phyloP scores from a whole-genome alignment of 1,140 invertebrate species.

The Zaprionus capensis region DNA sequence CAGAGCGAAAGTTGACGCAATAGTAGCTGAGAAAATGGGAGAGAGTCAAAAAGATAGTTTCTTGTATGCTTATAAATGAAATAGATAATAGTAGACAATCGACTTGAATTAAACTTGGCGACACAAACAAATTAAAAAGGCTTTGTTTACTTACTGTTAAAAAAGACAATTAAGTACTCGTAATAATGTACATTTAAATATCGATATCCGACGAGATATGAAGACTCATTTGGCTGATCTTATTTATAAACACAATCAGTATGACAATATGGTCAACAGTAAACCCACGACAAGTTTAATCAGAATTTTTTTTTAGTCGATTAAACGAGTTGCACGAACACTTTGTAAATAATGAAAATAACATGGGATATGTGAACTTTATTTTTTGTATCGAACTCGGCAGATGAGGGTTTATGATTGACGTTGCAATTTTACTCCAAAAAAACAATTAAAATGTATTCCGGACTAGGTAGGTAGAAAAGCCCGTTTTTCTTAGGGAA shows the following conservation, averaged over 20 bases:
- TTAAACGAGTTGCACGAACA: conserved; percentile 48
- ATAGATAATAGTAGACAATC: background rate
- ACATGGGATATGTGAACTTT: conserved; percentile 34
- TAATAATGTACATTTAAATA: no score
- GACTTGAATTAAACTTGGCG: background rate
- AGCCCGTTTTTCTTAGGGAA: conserved; percentile 32
- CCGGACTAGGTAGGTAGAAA: conserved; percentile 18
- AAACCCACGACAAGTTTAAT: conserved; percentile 45
- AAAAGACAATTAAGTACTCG: background rate
- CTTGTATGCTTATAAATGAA: conserved; percentile 6
- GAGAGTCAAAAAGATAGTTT: conserved; percentile 24
- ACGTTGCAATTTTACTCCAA: conserved; percentile 29
- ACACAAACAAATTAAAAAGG: background rate
- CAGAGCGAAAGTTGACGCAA: conserved; percentile 70
- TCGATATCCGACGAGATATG: background rate
- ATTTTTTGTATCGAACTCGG: conserved; percentile 5
- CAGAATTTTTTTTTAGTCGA: conserved; percentile 57
- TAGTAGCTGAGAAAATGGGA: conserved; percentile 36
- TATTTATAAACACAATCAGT: background rate
- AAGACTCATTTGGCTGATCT: background rate
- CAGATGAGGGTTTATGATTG: conserved; percentile 18
- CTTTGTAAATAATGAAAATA: conserved; percentile 37
- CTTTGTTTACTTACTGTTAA: background rate
- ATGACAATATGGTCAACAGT: background rate
- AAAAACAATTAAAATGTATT: conserved; percentile 35